Evolutionary conservation across 2,888 invertebrate genomes (phyloP), one percentile per base, ranked within the genome.

Genomic region (Parnassius mnemosyne): DNA sequence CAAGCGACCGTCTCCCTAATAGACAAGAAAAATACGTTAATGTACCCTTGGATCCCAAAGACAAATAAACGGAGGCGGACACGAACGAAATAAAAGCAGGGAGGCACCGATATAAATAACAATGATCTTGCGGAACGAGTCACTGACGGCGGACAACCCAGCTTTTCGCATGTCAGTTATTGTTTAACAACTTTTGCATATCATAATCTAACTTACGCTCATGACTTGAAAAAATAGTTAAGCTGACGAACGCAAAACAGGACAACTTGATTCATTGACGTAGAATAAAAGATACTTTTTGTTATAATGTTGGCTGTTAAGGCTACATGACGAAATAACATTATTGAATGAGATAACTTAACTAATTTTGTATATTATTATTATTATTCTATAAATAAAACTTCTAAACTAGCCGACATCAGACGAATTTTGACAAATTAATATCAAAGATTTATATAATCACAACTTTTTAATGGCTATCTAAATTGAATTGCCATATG

Each of bases 11-110:
- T 84, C 85, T 81, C 81, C 83, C 85, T 91, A 90, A 90, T 89
- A 89, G 86, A 88, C 86, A 91, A 91, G 89, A 90, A 91, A 91
- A 91, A 91, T 90, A 90, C 90, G 89, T 88, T 89, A 90, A 90
- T 91, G 86, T 90, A 90, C 87, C 87, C 87, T 83, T 84, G 84
- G 88, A 89, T 86, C 84, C 84, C 83, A 75, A 90, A 90, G 89
- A 91, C 89, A 91, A 91, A 91, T 88, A 91, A 90, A 89, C 82
- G 75, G 81, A 81, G 79, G 81, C 83, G 82, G 85, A 87, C 87
- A 49, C 86, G 81, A 87, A 82, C 80, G 83, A 84, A 87, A 89
- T 89, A 88, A 88, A 49, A 86, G 81, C 84, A 77, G 83, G 82
- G 83, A 83, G 82, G 80, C 80, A 78, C 76, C 70, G 84, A 81